Conservation (phyloP, 2,888 invertebrate species). For the Catocala sponsa region DNA sequence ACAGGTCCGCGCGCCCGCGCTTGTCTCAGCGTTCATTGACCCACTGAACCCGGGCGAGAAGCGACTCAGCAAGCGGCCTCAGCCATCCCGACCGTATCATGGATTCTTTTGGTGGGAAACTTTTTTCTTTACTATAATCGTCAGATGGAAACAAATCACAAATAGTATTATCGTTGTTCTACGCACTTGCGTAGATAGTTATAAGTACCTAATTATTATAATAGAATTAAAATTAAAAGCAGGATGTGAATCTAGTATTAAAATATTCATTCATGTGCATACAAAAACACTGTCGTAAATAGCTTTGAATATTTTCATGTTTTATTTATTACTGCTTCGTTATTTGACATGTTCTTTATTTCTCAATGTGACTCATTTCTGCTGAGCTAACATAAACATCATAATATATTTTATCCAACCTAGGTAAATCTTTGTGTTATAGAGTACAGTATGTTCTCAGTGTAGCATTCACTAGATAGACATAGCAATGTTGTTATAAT, state of each 20-base stretch:
- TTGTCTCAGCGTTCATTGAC: conserved; percentile 79
- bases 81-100: conserved; percentile 41
- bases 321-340: not conserved
- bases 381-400: conserved; percentile 10
- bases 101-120: conserved; percentile 45
- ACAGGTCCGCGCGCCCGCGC: conserved; percentile 67
- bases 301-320: conserved; percentile 4
- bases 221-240: not conserved
- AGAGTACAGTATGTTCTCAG: conserved; percentile 34
- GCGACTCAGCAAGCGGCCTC: conserved; percentile 14
- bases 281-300: conserved; percentile 1
- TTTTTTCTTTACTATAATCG: conserved; percentile 25
- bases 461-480: conserved; percentile 37
- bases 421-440: conserved; percentile 19
- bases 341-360: not conserved
- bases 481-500: conserved; percentile 54
- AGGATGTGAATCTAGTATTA: conserved; percentile 2
- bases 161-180: conserved; percentile 9
- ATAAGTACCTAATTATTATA: not conserved
- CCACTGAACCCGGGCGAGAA: conserved; percentile 73
- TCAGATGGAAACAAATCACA: conserved; percentile 27
- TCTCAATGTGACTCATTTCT: not conserved
- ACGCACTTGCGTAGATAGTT: not conserved
- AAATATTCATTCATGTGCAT: conserved; percentile 8
- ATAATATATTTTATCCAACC: conserved; percentile 33